Evolutionary conservation across 2,888 invertebrate species (phyloP).

Genomic region (Geotrupes spiniger): DNA sequence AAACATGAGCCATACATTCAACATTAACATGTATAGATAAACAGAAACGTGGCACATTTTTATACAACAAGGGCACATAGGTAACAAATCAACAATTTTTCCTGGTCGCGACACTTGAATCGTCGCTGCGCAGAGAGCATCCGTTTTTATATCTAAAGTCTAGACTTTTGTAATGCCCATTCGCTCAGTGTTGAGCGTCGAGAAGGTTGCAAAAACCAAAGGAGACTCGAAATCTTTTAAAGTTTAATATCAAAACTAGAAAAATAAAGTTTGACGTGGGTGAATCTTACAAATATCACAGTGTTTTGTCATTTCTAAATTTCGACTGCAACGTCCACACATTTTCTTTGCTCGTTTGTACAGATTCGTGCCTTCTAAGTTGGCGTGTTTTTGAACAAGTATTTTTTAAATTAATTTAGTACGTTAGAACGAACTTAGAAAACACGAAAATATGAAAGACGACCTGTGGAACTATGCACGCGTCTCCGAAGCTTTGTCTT

Average conservation of each 20-base stretch:
- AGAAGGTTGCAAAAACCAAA: not conserved
- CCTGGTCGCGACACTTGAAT: not conserved
- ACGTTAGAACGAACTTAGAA: too few relatives aligned
- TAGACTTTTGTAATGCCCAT: not conserved
- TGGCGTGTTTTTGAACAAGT: too few relatives aligned
- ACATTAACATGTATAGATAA: conserved; percentile 32
- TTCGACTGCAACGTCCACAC: too few relatives aligned
- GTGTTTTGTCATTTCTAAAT: conserved; percentile 29
- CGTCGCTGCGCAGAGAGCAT: not conserved
- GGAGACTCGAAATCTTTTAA: conserved; percentile 22
- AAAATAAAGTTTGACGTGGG: conserved; percentile 29
- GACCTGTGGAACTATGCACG: too few relatives aligned
- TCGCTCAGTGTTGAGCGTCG: not conserved
- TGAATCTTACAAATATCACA: conserved; percentile 49
- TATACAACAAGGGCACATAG: conserved; percentile 27
- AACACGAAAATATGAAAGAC: too few relatives aligned
- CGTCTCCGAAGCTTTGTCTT: too few relatives aligned
- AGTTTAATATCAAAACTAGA: conserved; percentile 41
- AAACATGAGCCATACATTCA: conserved; percentile 32
- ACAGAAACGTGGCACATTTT: conserved; percentile 34
- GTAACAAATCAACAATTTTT: conserved; percentile 31
- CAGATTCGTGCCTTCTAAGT: too few relatives aligned
- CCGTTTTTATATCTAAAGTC: not conserved
- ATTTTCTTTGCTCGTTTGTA: too few relatives aligned
- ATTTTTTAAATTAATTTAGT: too few relatives aligned